These are phyloP conservation scores for Streblospio benedicti DNA, from an alignment of 1,140 invertebrate genomes.

Conservation along the genomic window DNA sequence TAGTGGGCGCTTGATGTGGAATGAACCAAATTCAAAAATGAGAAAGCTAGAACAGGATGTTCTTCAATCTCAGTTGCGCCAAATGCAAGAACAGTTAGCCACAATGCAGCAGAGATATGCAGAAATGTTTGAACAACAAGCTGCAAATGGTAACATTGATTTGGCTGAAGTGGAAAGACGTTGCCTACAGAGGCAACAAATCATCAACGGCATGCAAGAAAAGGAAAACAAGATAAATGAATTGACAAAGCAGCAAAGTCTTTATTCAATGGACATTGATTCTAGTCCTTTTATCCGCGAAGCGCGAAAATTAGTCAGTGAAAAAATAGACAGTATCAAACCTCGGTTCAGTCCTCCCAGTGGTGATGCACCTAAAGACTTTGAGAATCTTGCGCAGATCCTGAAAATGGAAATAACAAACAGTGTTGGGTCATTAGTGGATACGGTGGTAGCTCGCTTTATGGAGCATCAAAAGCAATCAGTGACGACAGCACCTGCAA, in stretches of 20 bases:
- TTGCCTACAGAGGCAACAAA: background rate
- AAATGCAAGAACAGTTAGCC: constrained; percentile 78
- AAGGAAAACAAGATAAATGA: background rate
- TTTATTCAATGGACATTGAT: constrained; percentile 11
- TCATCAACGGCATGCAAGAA: background rate
- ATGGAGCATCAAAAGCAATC: constrained; percentile 52
- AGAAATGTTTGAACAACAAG: constrained; percentile 68
- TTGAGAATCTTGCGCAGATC: constrained; percentile 77
- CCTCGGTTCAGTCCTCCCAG: no score
- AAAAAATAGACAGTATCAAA: no score
- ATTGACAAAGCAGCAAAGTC: background rate
- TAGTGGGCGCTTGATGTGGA: constrained; percentile 19
- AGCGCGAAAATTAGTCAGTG: constrained; percentile 19
- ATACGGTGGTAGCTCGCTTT: constrained; percentile 75
- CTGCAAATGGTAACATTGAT: constrained; percentile 49
- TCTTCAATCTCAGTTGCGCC: constrained; percentile 71
- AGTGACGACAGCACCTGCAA: constrained; percentile 32
- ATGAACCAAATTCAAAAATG: constrained; percentile 48
- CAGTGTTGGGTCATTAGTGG: constrained; percentile 60
- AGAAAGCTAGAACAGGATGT: constrained; percentile 58
- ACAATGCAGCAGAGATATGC: constrained; percentile 84
- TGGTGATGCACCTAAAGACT: constrained; percentile 51
- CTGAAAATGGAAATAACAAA: constrained; percentile 81
- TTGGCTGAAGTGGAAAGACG: constrained; percentile 35
- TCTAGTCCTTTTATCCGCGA: constrained; percentile 22